A percentile compares a stretch with the other conserved stretches of the same genome.
phyloP scores from a whole-genome alignment of 2,888 invertebrate genomes.

The Blera fallax region DNA sequence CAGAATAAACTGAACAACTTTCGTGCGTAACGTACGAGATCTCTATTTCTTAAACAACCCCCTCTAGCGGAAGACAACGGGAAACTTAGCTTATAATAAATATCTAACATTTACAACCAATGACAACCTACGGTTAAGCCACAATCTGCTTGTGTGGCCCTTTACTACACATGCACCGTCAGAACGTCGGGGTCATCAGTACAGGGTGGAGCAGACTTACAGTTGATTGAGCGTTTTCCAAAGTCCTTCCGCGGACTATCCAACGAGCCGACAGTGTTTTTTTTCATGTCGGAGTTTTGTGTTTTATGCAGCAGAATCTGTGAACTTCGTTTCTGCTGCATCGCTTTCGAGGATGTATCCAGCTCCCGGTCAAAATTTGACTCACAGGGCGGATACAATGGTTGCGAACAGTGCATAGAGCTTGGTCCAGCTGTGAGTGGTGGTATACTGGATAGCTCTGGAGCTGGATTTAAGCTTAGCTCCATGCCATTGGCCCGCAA shows the following conservation, averaged over 20 bases:
- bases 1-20: constrained; percentile 59
- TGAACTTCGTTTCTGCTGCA: constrained; percentile 83
- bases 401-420: constrained; percentile 80
- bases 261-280: constrained; percentile 88
- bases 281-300: constrained; percentile 91
- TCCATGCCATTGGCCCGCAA: constrained; percentile 84
- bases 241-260: constrained; percentile 87
- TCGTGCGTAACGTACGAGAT: constrained; percentile 72
- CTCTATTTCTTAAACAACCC: constrained; percentile 44
- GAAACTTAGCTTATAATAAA: constrained; percentile 66
- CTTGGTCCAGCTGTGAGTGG: constrained; percentile 81
- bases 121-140: constrained; percentile 62
- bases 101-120: constrained; percentile 70
- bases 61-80: constrained; percentile 68
- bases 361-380: constrained; percentile 81
- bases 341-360: constrained; percentile 77
- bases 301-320: constrained; percentile 90
- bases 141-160: neutral
- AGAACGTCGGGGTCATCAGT: constrained; percentile 82
- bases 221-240: constrained; percentile 88
- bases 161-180: constrained; percentile 83
- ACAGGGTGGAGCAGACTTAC: constrained; percentile 80
- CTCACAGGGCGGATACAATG: constrained; percentile 80
- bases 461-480: constrained; percentile 80
- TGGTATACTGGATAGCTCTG: constrained; percentile 78